Conservation (phyloP, 2,888 invertebrate genomes). For the Athetis lepigone region DNA sequence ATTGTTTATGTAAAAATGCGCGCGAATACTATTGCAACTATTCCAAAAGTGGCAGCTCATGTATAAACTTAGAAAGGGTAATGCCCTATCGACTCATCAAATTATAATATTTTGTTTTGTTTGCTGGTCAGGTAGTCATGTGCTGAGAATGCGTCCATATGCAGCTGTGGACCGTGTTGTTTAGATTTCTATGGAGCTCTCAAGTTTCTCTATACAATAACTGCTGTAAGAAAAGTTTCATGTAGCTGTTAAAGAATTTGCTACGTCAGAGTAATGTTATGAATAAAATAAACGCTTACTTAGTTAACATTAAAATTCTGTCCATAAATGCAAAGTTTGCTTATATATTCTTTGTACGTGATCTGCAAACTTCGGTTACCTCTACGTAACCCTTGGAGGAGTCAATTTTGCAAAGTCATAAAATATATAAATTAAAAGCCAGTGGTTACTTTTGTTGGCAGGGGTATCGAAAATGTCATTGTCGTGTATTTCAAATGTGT, state of each 20-base stretch:
- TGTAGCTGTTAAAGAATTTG: constrained; percentile 54
- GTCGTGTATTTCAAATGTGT: constrained; percentile 54
- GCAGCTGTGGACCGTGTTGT: constrained; percentile 69
- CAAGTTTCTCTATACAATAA: constrained; percentile 64
- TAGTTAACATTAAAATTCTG: too few relatives aligned
- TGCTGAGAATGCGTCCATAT: constrained; percentile 64
- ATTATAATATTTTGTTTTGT: constrained; percentile 67
- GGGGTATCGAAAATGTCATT: constrained; percentile 51
- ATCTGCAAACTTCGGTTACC: background rate
- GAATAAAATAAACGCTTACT: constrained; percentile 21
- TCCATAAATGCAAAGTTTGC: too few relatives aligned
- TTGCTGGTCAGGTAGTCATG: constrained; percentile 62
- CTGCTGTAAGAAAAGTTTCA: constrained; percentile 52
- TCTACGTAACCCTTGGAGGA: background rate
- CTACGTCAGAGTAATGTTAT: constrained; percentile 40
- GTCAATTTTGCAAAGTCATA: constrained; percentile 11
- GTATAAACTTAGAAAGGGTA: constrained; percentile 71
- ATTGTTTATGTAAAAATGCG: constrained; percentile 45
- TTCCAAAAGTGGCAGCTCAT: constrained; percentile 49
- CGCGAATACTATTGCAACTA: constrained; percentile 39
- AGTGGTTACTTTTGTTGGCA: constrained; percentile 41
- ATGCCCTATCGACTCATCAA: constrained; percentile 78
- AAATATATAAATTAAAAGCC: constrained; percentile 17
- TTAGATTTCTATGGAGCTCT: constrained; percentile 71
- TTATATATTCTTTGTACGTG: too few relatives aligned